Base-by-base conservation (phyloP, 2,888 invertebrate genomes). In the Cheilosia vulpina region DNA sequence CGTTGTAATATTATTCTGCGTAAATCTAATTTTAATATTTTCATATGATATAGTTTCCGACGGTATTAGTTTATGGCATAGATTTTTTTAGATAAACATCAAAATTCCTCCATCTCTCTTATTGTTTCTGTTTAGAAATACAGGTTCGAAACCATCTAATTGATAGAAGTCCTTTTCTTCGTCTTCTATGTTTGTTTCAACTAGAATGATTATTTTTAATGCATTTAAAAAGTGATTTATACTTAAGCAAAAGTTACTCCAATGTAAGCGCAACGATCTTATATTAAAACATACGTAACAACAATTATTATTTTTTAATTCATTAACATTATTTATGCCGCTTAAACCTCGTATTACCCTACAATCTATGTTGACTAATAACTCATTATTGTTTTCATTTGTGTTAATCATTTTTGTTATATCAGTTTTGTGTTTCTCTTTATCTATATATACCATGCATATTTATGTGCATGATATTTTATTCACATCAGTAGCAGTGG, bases 211-310 rank as follows among this genome's bases (percentile, higher is more conserved):
- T 41, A 41, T 41, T 41, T 52, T 52, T 7, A 52, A 24, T 24
- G 21, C 52, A 24, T 24, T 27, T 62, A 62, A 45, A 62, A 62
- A 24, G n/a, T 45, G 60, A 45, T 27, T 62, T 63, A 63, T 27
- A 31, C 15, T 47, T 47, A 63, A 63, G 27, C 27, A 27, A 27
- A 27, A 27, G 27, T 27, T 27, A 43, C 41, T 41, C 41, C 60
- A 60, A 15, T 60, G 13, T 41, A 60, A 60, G 21, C 41, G 60
- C 60, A 60, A 24, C 21, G 60, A 60, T 41, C 60, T 60, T 60
- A 60, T 60, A 60, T 60, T 63, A 63, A 63, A 63, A 63, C 62
- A 47, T 27, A 63, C 31, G 24, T 17, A 47, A 63, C 45, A 27
- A 5, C 27, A 27, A 27, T 52, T 21, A 11, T 24, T 52, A 15